These are phyloP conservation scores for Dicrostonyx torquatus DNA, from an alignment of 2,797 vertebrate genomes.

Conservation along the genomic window DNA sequence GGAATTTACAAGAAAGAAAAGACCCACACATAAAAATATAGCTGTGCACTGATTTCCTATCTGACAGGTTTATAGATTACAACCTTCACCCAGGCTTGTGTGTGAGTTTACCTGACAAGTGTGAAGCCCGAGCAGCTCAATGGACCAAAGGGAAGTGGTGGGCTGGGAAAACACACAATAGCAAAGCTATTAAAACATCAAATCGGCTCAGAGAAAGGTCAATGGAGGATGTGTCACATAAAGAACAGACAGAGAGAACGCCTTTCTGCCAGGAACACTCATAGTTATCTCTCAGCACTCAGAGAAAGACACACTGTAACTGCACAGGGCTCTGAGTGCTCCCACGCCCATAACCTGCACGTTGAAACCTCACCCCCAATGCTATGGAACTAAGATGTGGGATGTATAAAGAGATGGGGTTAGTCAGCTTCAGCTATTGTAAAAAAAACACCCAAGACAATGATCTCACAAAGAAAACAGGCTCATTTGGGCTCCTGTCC, in stretches of 20 bases:
- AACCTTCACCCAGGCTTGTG: neutral
- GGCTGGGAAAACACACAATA: slow-evolving; percentile 17
- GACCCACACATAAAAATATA: neutral
- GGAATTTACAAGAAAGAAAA: neutral
- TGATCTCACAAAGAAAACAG: neutral
- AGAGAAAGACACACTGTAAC: neutral
- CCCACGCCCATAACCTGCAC: neutral
- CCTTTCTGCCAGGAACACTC: neutral
- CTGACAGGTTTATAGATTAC: slow-evolving; percentile 49
- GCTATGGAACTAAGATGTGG: neutral
- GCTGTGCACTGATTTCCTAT: slow-evolving; percentile 5
- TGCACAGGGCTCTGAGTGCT: neutral
- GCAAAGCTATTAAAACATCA: slow-evolving; percentile 43
- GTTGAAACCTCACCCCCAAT: neutral
- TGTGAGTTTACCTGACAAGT: neutral
- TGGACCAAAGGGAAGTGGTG: neutral
- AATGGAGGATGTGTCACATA: neutral
- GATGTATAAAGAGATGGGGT: neutral
- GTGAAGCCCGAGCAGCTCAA: neutral
- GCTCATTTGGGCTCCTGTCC: neutral
- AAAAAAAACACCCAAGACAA: neutral
- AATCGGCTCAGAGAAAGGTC: neutral
- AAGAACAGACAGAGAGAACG: neutral
- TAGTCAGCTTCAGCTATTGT: neutral
- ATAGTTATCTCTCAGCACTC: neutral